These are phyloP conservation scores for Apodemia zela DNA, from an alignment of 2,888 invertebrate genomes.

Conservation along the genomic window DNA sequence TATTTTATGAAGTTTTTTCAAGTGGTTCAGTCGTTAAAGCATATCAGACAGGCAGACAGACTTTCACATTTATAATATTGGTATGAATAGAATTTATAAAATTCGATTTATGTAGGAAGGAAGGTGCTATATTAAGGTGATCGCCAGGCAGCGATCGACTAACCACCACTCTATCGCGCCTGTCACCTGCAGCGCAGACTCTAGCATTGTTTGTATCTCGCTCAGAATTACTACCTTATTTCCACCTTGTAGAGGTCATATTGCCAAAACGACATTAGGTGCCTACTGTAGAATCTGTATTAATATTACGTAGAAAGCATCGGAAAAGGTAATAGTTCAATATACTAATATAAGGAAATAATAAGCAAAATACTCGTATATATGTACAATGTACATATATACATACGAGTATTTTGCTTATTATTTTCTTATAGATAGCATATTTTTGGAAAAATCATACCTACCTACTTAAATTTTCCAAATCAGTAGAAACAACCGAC, in stretches of 20 bases:
- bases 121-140: conserved; percentile 20
- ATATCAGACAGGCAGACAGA: no score
- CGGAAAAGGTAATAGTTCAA: neutral
- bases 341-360: neutral
- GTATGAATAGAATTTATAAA: no score
- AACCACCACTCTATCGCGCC: conserved; percentile 62
- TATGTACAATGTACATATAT: no score
- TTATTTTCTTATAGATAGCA: no score
- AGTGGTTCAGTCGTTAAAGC: no score
- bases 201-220: conserved; percentile 26
- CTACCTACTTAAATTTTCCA: no score
- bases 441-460: no score
- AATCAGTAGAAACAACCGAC: no score
- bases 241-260: neutral
- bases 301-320: neutral
- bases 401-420: no score
- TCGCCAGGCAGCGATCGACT: conserved; percentile 54
- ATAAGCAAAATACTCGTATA: no score
- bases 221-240: neutral
- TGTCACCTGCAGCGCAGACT: conserved; percentile 52
- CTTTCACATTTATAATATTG: no score
- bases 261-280: neutral
- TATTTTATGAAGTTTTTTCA: no score
- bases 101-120: conserved; percentile 20
- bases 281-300: neutral